Evolutionary conservation across 2,113 vertebrate species (phyloP).

Genomic region (Callipepla squamata): DNA sequence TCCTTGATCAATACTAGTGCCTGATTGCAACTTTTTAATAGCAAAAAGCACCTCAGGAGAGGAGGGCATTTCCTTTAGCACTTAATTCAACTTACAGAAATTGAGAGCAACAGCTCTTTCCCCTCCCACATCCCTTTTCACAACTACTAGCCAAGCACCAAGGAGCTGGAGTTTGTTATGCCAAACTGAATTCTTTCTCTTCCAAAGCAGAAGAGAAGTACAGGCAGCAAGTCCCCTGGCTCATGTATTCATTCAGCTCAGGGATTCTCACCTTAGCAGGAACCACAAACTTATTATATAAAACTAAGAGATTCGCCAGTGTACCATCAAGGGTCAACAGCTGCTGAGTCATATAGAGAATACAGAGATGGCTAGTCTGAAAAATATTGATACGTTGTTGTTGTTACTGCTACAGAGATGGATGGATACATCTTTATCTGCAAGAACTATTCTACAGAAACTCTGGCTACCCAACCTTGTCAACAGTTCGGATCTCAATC

Average conservation of each 20-base stretch:
- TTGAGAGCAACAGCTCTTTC: neutral
- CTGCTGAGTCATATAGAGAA: neutral
- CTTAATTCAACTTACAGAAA: neutral
- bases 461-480: neutral
- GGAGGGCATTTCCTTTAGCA: neutral
- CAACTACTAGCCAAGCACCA: neutral
- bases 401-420: fast-evolving
- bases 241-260: neutral
- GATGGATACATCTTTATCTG: neutral
- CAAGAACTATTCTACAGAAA: neutral
- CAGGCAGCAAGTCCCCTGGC: neutral
- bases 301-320: neutral
- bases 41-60: neutral
- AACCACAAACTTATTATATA: neutral
- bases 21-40: neutral
- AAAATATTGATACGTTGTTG: neutral
- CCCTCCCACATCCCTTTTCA: neutral
- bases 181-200: neutral
- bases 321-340: neutral
- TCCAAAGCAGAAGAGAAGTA: neutral
- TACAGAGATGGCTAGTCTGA: neutral
- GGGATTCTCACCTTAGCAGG: neutral
- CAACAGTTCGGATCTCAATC: neutral
- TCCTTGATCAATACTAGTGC: neutral
- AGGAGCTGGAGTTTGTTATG: neutral